Evolutionary conservation across 2,888 invertebrate genomes (phyloP), one percentile per base, ranked within the genome.

Genomic region (Himalopsyche anomala): DNA sequence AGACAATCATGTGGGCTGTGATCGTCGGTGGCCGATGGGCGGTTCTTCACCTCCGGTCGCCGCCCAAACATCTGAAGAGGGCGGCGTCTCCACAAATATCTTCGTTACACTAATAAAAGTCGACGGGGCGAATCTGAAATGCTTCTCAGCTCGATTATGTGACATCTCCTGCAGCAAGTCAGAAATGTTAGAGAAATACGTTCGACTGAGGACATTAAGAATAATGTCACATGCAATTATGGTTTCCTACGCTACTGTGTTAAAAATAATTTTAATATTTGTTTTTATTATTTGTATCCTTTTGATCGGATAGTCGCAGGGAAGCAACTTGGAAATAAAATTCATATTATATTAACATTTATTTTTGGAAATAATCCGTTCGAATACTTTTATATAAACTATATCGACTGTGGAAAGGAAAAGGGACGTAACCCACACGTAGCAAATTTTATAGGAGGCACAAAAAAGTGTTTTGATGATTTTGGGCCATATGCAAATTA

Each of bases 181-280:
- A 62, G 51, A 51, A 51, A 51, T 51, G 51, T 51, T 62, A 62
- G n/a, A n/a, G 62, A 11, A 62, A 62, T 62, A 62, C 19, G 2
- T 62, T 9, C 11, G 62, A 62, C 62, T 62, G 62, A 62, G 15
- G 62, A 62, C 62, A 62, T 62, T 62, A 62, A 62, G 62, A 62
- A 28, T 62, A 62, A 62, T 19, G 62, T 62, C 62, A 62, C 62
- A 62, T 62, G 62, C 62, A 62, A 62, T 62, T 62, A 62, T 62
- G 62, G 28, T 62, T 19, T 62, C 62, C 62, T 62, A 62, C 62
- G 15, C 62, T 19, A 8, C 11, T 62, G 62, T 28, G 62, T 62
- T 62, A 62, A 62, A 62, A 62, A 62, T 62, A 62, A 62, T 62
- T 62, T 62, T 19, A 62, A 62, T 56, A 56, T 56, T 19, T 17